phyloP scores from a whole-genome alignment of 2,113 vertebrate species.

The Chunga burmeisteri region DNA sequence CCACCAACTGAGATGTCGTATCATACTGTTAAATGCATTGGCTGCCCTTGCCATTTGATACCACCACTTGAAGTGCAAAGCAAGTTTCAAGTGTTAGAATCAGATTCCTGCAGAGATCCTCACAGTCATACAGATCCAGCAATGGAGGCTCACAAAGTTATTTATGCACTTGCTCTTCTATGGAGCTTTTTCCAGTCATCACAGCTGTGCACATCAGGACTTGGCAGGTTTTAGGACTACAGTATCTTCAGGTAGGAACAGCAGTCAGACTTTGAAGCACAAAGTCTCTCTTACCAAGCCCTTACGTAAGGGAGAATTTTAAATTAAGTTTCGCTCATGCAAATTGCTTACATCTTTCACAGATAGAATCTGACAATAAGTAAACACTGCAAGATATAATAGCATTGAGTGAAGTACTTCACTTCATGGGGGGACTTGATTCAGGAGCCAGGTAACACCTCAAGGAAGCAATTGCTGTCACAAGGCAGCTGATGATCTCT shows the following conservation, averaged over 20 bases:
- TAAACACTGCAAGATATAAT: background rate
- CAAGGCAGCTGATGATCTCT: background rate
- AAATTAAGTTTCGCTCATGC: background rate
- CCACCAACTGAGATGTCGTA: background rate
- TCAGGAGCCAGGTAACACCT: background rate
- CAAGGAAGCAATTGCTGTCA: slow-evolving; percentile 13
- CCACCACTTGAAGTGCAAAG: background rate
- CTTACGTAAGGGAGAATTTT: background rate
- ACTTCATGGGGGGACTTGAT: background rate
- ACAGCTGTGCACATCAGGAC: background rate
- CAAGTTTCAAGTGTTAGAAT: background rate
- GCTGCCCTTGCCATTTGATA: background rate
- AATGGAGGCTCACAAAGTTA: background rate
- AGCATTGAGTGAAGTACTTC: background rate
- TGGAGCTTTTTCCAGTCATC: background rate
- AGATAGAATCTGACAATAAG: background rate
- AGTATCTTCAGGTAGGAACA: background rate
- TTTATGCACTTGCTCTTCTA: background rate
- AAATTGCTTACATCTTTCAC: background rate
- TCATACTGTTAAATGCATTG: background rate
- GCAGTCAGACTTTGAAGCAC: background rate
- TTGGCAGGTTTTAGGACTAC: background rate
- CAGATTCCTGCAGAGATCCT: background rate
- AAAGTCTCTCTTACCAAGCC: background rate
- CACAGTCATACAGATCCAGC: background rate